These are phyloP conservation scores for Galerucella nymphaeae DNA, from an alignment of 2,888 invertebrate species.

Conservation along the genomic window DNA sequence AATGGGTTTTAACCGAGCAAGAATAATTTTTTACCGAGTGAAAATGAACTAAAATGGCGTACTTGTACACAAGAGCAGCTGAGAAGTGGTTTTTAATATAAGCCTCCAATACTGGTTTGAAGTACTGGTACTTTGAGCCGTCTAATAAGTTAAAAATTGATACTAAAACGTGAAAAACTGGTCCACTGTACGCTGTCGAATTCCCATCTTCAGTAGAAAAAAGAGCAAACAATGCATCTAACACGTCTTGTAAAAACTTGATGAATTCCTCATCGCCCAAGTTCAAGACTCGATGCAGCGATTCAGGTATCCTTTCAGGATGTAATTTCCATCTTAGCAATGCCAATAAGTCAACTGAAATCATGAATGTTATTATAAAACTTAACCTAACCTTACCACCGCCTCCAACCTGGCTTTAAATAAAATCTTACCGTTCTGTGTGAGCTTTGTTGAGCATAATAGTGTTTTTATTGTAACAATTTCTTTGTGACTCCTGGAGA, in stretches of 20 bases:
- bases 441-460: conserved; percentile 95
- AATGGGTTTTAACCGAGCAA: no score
- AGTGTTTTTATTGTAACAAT: conserved; percentile 83
- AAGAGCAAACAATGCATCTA: conserved; percentile 93
- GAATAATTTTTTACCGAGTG: no score
- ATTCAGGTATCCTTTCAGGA: conserved; percentile 88
- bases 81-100: conserved; percentile 96
- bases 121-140: conserved; percentile 92
- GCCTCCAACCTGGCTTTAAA: no score
- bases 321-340: conserved; percentile 92
- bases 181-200: conserved; percentile 87
- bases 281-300: conserved; percentile 81
- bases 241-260: conserved; percentile 93
- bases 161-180: conserved; percentile 92
- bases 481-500: conserved; percentile 87
- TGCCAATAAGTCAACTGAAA: conserved; percentile 84
- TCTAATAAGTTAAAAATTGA: conserved; percentile 92
- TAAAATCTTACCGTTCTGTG: conserved; percentile 82
- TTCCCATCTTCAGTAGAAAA: conserved; percentile 94
- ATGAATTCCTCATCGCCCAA: conserved; percentile 92
- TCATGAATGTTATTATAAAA: conserved; percentile 10
- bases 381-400: not conserved
- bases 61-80: conserved; percentile 94
- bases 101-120: conserved; percentile 92
- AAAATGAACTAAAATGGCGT: conserved; percentile 61